These are phyloP conservation scores for Meghimatium bilineatum DNA, from an alignment of 2,888 invertebrate species.

Conservation along the genomic window DNA sequence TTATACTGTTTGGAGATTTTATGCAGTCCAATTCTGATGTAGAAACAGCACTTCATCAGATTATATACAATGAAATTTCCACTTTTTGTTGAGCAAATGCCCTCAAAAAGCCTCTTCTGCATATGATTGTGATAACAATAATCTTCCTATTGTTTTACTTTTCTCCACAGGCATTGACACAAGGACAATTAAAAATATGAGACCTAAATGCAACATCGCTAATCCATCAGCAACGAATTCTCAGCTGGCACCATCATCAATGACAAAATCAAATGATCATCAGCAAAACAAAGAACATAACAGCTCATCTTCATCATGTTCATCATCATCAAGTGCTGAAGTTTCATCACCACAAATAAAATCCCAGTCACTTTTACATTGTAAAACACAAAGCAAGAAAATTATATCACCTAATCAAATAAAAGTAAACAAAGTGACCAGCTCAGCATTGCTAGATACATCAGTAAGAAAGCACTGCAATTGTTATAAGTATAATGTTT, in stretches of 20 bases:
- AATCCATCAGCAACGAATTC: conserved; percentile 1
- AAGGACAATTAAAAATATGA: background rate
- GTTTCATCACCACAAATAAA: background rate
- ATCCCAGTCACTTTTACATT: background rate
- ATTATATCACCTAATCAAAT: background rate
- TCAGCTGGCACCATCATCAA: background rate
- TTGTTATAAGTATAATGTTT: background rate
- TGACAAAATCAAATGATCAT: background rate
- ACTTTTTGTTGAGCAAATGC: too few relatives aligned
- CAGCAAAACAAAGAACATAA: background rate
- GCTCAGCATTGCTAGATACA: background rate
- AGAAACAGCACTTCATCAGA: too few relatives aligned
- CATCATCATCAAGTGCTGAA: background rate
- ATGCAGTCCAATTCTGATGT: too few relatives aligned
- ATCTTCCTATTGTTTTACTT: background rate
- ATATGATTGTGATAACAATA: too few relatives aligned
- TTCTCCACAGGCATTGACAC: background rate
- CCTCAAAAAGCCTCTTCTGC: too few relatives aligned
- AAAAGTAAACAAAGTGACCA: background rate
- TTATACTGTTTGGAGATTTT: too few relatives aligned
- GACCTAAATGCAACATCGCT: background rate
- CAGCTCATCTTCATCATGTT: background rate
- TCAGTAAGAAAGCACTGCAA: background rate
- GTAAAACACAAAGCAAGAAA: background rate
- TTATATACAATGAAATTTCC: too few relatives aligned